Evolutionary conservation across 2,113 vertebrate species (phyloP).

Genomic region (Erinaceus europaeus): DNA sequence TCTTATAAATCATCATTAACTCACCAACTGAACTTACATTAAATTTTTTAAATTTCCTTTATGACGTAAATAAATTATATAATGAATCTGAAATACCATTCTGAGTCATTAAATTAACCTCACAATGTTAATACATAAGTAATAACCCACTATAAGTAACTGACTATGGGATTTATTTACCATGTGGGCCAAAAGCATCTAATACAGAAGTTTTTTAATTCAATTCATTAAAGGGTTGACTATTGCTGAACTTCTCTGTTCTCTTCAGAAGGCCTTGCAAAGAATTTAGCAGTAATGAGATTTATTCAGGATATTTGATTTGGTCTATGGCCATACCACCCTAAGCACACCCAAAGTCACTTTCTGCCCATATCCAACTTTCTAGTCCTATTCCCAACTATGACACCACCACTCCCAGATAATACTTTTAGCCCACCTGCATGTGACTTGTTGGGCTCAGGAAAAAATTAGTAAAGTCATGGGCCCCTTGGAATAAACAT

Average conservation of each 20-base stretch:
- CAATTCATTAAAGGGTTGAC: not conserved
- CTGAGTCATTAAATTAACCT: conserved; percentile 16
- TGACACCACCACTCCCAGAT: no score
- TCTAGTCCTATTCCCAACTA: no score
- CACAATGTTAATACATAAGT: not conserved
- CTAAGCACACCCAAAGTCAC: no score
- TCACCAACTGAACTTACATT: no score
- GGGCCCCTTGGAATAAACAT: no score
- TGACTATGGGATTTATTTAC: conserved; percentile 17
- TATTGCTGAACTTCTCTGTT: not conserved
- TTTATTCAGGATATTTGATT: no score
- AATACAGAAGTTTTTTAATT: not conserved
- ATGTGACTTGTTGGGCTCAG: no score
- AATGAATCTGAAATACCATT: conserved; percentile 22
- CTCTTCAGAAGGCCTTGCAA: not conserved
- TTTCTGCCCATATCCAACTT: no score
- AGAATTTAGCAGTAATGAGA: conserved; percentile 12
- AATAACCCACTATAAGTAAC: not conserved
- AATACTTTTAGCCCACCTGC: no score
- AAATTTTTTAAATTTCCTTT: conserved; percentile 37
- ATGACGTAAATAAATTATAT: conserved; percentile 41
- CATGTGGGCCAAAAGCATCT: conserved; percentile 1
- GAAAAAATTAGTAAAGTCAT: no score
- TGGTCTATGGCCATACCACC: no score
- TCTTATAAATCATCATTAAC: no score